Percentiles rank a stretch among this genome's conserved stretches.
phyloP scores from a whole-genome alignment of 1,140 invertebrate genomes.

The Drosophila subobscura region DNA sequence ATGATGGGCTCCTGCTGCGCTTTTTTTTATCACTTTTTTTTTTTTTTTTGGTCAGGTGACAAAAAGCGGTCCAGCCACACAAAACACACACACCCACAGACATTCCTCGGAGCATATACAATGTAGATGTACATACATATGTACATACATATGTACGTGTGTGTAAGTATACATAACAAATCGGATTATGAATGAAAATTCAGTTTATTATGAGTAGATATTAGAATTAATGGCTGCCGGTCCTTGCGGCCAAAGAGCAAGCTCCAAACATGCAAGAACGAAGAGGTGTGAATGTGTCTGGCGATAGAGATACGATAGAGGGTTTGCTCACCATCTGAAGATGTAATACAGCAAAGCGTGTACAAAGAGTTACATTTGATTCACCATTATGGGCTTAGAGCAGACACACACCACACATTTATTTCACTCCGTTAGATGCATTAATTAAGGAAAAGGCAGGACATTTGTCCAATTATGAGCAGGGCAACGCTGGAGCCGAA shows the following conservation, averaged over 20 bases:
- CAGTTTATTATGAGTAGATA: too few relatives aligned
- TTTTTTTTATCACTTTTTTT: constrained; percentile 33
- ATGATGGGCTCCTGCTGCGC: constrained; percentile 37
- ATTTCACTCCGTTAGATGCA: constrained; percentile 32
- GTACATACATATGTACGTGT: constrained; percentile 2
- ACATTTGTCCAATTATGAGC: constrained; percentile 48
- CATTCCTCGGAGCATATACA: background rate
- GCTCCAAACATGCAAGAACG: too few relatives aligned
- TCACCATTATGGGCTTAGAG: too few relatives aligned
- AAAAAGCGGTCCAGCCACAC: constrained; percentile 18
- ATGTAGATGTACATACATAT: background rate
- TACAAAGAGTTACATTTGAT: too few relatives aligned
- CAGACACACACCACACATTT: background rate
- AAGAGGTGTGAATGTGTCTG: too few relatives aligned
- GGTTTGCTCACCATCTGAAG: too few relatives aligned
- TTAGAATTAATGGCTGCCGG: too few relatives aligned
- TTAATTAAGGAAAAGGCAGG: constrained; percentile 46
- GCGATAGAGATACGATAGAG: too few relatives aligned
- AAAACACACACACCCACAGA: constrained; percentile 1
- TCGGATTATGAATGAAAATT: too few relatives aligned
- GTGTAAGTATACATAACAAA: background rate
- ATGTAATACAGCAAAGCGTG: too few relatives aligned
- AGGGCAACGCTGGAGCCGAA: background rate
- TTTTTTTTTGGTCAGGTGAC: constrained; percentile 46
- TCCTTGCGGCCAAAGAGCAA: too few relatives aligned